Percentiles rank a stretch among this genome's conserved stretches.
These are phyloP conservation scores for Horisme vitalbata DNA, from an alignment of 2,888 invertebrate genomes.

Conservation along the genomic window DNA sequence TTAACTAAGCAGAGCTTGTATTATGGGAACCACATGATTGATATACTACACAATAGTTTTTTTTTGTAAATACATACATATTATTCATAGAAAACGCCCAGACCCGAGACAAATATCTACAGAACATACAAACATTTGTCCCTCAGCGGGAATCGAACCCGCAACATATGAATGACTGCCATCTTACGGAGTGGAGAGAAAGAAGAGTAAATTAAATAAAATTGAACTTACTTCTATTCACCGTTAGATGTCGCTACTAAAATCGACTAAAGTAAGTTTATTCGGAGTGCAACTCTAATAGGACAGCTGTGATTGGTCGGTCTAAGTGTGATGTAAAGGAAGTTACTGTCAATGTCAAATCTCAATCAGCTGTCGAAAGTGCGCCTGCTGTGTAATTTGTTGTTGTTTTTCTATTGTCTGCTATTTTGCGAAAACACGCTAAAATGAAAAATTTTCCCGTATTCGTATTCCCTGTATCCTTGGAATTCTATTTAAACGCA, in stretches of 20 bases:
- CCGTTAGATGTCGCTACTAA: conserved; percentile 9
- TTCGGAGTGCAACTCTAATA: no score
- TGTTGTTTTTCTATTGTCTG: conserved; percentile 46
- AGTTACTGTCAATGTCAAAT: no score
- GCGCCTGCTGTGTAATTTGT: conserved; percentile 36
- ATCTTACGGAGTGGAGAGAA: not conserved
- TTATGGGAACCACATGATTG: no score
- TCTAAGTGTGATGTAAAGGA: no score
- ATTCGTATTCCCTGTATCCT: conserved; percentile 90
- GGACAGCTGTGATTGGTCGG: not conserved
- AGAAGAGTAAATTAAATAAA: not conserved
- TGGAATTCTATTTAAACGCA: conserved; percentile 90
- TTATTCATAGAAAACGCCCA: no score
- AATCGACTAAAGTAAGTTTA: conserved; percentile 3
- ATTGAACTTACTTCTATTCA: no score
- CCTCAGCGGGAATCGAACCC: no score
- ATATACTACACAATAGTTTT: no score
- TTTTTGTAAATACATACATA: no score
- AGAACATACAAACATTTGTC: no score
- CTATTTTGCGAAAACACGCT: conserved; percentile 2
- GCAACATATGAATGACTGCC: not conserved
- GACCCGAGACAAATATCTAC: no score
- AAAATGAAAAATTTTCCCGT: conserved; percentile 87
- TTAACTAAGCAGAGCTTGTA: no score
- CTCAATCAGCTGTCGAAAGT: conserved; percentile 19